Evolutionary conservation across 2,797 vertebrate genomes (phyloP), one percentile per base, ranked within the genome.

Genomic region (Pyrocephalus nanus): DNA sequence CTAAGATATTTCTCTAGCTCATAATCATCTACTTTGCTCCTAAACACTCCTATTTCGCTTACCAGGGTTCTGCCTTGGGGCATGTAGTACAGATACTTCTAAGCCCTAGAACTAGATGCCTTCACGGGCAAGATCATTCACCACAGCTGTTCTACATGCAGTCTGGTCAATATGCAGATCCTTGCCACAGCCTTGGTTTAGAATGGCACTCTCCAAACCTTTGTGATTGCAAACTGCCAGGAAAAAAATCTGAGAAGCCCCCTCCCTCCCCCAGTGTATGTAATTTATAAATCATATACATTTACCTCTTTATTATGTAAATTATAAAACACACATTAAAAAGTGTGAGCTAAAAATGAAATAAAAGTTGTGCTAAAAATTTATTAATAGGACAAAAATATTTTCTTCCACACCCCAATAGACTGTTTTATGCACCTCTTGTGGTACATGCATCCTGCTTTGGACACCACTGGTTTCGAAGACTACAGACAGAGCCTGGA

Each of bases 181-280:
- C 42, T 70, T 18, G 27, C 42, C 30, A 48, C 32, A 65, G 29
- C 30, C 47, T 7, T 7, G 29, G 26, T 43, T 61, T 62, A 45
- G 34, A 81, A 42, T 1, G 0, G 20, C 3, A 4, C 11, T 51
- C 67, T 55, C 45, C 32, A 40, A 64, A 69, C 16, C 66, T 73
- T 2, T 64, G 45, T 17, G 16, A 51, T 3, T 2, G 0, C 3
- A 8, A 74, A 71, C 19, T 6, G 58, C 3, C 15, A 47, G 10
- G 27, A 25, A 38, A 84, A 85, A 66, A 81, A 50, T 15, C 23
- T 42, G 42, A 55, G 30, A 34, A 65, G 36, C 0, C 0, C 3
- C 10, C 15, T 30, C 32, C 5, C 8, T 51, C 27, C 19, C 7
- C 1, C 26, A 48, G 9, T 7, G 5, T 38, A 54, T 32, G 25